A percentile compares a stretch with the other conserved stretches of the same genome.
Evolutionary conservation across 1,140 invertebrate genomes (phyloP).

Genomic region (Drosophila pseudoananassae): DNA sequence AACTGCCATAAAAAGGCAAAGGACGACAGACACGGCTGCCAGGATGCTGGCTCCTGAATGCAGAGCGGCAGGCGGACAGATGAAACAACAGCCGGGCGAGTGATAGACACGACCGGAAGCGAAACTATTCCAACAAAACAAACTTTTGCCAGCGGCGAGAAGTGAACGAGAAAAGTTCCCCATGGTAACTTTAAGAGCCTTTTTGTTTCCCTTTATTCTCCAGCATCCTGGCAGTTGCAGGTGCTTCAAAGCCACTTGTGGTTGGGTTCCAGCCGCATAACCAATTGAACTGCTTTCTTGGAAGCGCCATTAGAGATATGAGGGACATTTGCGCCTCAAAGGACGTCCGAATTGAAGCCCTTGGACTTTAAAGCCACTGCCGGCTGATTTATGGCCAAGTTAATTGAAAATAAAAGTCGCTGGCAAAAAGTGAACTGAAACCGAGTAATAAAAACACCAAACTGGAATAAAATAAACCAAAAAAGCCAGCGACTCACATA

Average conservation of each 20-base stretch:
- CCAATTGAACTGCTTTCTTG: neutral
- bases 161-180: constrained; percentile 40
- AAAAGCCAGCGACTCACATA: constrained; percentile 20
- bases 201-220: neutral
- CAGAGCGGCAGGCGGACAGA: constrained; percentile 37
- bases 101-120: constrained; percentile 45
- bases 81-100: constrained; percentile 47
- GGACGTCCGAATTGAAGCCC: too few relatives aligned
- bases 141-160: constrained; percentile 32
- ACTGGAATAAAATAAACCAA: constrained; percentile 7
- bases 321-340: neutral
- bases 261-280: constrained; percentile 20
- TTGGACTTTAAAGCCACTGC: neutral
- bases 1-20: constrained; percentile 62
- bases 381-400: neutral
- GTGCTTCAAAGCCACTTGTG: constrained; percentile 19
- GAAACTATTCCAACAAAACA: constrained; percentile 43
- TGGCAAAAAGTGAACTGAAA: constrained; percentile 15
- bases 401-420: too few relatives aligned
- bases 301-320: neutral
- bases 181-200: constrained; percentile 27
- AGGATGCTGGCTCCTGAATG: constrained; percentile 17
- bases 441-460: constrained; percentile 20
- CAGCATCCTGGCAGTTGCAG: neutral
- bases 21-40: constrained; percentile 8